Evolutionary conservation across 2,888 invertebrate species (phyloP), one percentile per base, ranked within the genome.

Genomic region (Callimorpha dominula): DNA sequence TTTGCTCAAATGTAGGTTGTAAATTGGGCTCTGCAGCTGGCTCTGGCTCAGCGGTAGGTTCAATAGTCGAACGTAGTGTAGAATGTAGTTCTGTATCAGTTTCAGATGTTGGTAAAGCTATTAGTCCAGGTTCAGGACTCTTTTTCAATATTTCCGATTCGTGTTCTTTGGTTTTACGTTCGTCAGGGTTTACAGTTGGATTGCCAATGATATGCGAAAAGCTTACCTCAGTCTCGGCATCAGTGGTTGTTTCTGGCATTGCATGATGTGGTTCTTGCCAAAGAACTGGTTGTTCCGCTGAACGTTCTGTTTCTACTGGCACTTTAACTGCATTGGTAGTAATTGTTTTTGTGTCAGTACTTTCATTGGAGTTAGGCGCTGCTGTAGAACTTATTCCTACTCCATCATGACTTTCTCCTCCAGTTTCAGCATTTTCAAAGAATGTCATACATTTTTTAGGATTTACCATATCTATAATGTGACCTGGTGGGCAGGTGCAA

Each of bases 401-500:
- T 52, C 52, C n/a, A n/a, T 64, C 43, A 43, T 63, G 52, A 40
- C 43, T 63, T 52, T 57, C 63, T 15, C 17, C 40, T 42, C 42
- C 65, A 31, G 84, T 74, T 86, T 89, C 80, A 82, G 80, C 57
- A 71, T 85, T 89, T 68, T 89, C 92, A 79, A 91, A 88, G 75
- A 93, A 85, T 5, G 86, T 79, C 69, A 87, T 92, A 92, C 88
- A 97, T 87, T 69, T 93, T 83, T 94, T 96, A 86, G 90, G 88
- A 72, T 93, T 90, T 54, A 85, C 81, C 78, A 92, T 89, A 74
- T 94, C 92, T 69, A 92, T 76, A 17, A 95, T 93, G 86, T 94
- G 91, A 50, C 96, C 96, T 60, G 92, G 89, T 14, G 96, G 96
- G 88, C 98, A 98, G 5, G 91, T 94, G 87, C 98, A 98, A 50